Conservation (phyloP, 2,113 vertebrate genomes). For the Colaptes auratus region DNA sequence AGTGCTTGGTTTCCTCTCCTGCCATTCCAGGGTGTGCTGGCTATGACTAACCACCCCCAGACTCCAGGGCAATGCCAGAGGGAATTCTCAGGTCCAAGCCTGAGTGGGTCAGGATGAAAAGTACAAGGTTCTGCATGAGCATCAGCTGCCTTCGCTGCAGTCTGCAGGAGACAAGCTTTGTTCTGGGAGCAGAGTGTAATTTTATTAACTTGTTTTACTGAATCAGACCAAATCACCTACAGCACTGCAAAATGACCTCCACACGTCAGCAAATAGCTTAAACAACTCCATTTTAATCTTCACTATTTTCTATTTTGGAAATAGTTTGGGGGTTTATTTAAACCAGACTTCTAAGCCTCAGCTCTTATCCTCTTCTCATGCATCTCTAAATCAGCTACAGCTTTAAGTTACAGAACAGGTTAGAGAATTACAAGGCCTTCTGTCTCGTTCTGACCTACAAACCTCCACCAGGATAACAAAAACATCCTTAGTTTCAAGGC, state of each 20-base stretch:
- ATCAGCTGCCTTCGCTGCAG: neutral
- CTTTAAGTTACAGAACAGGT: neutral
- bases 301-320: neutral
- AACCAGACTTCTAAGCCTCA: neutral
- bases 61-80: neutral
- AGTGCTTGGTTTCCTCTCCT: neutral
- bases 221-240: constrained; percentile 5
- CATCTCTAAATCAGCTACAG: neutral
- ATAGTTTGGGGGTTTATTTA: neutral
- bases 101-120: neutral
- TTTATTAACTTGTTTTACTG: neutral
- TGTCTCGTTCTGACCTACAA: neutral
- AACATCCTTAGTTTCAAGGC: neutral
- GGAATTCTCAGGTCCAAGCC: neutral
- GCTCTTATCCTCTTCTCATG: neutral
- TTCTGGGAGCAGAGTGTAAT: neutral
- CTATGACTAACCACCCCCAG: neutral
- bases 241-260: neutral
- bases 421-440: neutral
- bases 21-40: neutral
- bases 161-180: neutral
- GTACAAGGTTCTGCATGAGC: neutral
- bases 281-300: neutral
- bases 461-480: neutral
- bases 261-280: neutral